These are phyloP conservation scores for Aleadryas rufinucha DNA, from an alignment of 2,113 vertebrate species.

Conservation along the genomic window DNA sequence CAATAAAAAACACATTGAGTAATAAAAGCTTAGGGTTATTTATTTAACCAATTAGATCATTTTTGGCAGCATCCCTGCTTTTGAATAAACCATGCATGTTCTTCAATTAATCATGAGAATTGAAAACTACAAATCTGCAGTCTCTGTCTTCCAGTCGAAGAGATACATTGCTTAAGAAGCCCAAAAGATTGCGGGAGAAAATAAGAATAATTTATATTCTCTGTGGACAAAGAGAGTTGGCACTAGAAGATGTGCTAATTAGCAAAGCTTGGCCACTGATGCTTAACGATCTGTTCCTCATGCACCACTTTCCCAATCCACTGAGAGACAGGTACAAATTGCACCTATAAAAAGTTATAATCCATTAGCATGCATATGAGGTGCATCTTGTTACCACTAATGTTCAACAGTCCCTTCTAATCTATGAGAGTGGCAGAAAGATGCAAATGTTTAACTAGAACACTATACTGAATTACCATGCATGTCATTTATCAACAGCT, in stretches of 20 bases:
- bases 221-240: slow-evolving; percentile 9
- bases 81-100: slow-evolving; percentile 38
- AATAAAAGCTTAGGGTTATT: slow-evolving; percentile 61
- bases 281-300: background rate
- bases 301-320: background rate
- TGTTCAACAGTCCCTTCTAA: background rate
- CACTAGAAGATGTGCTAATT: slow-evolving; percentile 18
- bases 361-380: background rate
- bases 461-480: background rate
- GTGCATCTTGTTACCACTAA: background rate
- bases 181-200: background rate
- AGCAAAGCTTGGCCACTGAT: background rate
- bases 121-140: slow-evolving; percentile 29
- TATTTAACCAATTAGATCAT: slow-evolving; percentile 69
- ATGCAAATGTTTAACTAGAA: background rate
- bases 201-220: background rate
- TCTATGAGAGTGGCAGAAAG: background rate
- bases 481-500: background rate
- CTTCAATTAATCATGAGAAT: slow-evolving; percentile 62
- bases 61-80: slow-evolving; percentile 48
- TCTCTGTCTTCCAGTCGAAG: background rate
- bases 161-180: background rate
- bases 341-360: slow-evolving; percentile 32
- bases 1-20: slow-evolving; percentile 41
- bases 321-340: slow-evolving; percentile 6